Evolutionary conservation across 1,140 invertebrate genomes (phyloP).

Genomic region (Lutraria rhynchaena): DNA sequence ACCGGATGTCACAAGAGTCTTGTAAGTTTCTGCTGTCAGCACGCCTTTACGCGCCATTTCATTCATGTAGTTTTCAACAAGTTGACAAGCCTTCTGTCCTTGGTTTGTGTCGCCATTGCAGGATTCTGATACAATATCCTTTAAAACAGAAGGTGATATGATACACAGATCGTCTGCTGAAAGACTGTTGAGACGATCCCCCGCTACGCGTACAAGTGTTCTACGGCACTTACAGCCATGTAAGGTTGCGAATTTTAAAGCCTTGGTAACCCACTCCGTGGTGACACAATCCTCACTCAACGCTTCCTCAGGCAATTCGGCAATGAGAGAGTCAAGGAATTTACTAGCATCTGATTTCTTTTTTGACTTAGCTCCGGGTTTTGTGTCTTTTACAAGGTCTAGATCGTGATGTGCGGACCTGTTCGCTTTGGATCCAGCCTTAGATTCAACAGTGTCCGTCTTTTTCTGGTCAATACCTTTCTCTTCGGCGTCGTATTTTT

Average conservation of each 20-base stretch:
- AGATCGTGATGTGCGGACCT: conserved; percentile 23
- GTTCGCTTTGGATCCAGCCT: conserved; percentile 10
- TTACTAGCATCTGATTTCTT: conserved; percentile 62
- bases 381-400: conserved; percentile 47
- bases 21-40: conserved; percentile 77
- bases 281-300: conserved; percentile 70
- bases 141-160: conserved; percentile 75
- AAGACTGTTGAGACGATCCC: conserved; percentile 73
- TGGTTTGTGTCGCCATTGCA: conserved; percentile 63
- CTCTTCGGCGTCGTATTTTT: conserved; percentile 61
- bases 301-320: conserved; percentile 74
- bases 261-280: conserved; percentile 76
- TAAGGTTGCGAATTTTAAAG: conserved; percentile 71
- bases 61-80: conserved; percentile 77
- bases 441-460: conserved; percentile 17
- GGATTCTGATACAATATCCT: conserved; percentile 74
- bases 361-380: conserved; percentile 48
- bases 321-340: conserved; percentile 72
- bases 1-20: conserved; percentile 72
- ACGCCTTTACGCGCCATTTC: conserved; percentile 76
- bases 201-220: conserved; percentile 71
- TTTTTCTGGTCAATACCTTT: conserved; percentile 31
- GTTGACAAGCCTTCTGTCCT: conserved; percentile 67
- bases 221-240: conserved; percentile 71
- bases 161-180: conserved; percentile 72